Percentiles rank a stretch among this genome's conserved stretches.
These are phyloP conservation scores for Amphipoea oculea DNA, from an alignment of 2,888 invertebrate genomes.

Conservation along the genomic window DNA sequence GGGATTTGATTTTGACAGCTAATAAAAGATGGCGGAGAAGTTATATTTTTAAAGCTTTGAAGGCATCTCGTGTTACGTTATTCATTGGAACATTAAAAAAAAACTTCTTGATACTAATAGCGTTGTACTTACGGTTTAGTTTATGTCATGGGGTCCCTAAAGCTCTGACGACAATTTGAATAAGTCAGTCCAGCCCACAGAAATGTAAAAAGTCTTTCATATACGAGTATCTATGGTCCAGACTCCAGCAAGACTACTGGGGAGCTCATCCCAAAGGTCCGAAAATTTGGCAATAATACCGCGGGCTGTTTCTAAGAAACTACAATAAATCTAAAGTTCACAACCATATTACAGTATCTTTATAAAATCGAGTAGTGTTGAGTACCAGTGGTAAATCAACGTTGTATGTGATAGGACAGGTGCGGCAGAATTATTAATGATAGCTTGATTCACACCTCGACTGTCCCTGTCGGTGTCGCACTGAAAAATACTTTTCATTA, in stretches of 20 bases:
- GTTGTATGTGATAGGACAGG: constrained; percentile 76
- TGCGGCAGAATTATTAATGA: constrained; percentile 82
- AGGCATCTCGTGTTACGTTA: not conserved
- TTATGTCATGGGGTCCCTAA: not conserved
- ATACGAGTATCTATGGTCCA: too few species aligned
- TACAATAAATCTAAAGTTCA: not conserved
- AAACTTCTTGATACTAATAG: not conserved
- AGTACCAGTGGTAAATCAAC: constrained; percentile 68
- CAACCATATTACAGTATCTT: not conserved
- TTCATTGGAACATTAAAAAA: not conserved
- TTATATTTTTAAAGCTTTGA: too few species aligned
- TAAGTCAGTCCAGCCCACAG: too few species aligned
- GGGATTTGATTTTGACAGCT: constrained; percentile 3
- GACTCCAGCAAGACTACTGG: too few species aligned
- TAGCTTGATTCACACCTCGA: constrained; percentile 72
- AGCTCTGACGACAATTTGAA: not conserved
- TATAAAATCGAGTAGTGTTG: constrained; percentile 38
- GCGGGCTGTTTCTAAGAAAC: not conserved
- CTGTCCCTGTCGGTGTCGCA: constrained; percentile 61
- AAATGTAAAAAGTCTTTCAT: too few species aligned
- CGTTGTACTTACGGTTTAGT: not conserved
- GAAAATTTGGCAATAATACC: not conserved
- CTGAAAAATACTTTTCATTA: constrained; percentile 55
- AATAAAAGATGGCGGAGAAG: constrained; percentile 2
- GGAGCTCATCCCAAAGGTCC: too few species aligned